A percentile compares a stretch with the other conserved stretches of the same genome.
Evolutionary conservation across 2,888 invertebrate genomes (phyloP).

Genomic region (Eupsilia transversa): DNA sequence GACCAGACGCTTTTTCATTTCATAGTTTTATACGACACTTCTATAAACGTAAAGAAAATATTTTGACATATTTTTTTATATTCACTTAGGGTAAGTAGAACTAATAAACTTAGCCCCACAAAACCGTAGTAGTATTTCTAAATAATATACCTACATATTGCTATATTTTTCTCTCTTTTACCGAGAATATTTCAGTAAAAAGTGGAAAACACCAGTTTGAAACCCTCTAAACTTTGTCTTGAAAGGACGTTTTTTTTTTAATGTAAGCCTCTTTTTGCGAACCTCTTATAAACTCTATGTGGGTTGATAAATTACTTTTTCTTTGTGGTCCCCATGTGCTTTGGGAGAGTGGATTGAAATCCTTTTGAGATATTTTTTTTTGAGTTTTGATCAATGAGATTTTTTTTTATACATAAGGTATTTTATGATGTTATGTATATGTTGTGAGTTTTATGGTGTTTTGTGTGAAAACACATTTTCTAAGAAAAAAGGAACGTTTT

Average conservation of each 20-base stretch:
- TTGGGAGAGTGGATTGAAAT: conserved; percentile 53
- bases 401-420: conserved; percentile 9
- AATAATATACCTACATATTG: too few species aligned
- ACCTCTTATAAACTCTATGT: conserved; percentile 62
- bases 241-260: conserved; percentile 50
- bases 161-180: too few species aligned
- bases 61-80: conserved; percentile 15
- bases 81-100: too few species aligned
- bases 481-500: too few species aligned
- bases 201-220: conserved; percentile 27
- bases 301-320: conserved; percentile 66
- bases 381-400: conserved; percentile 34
- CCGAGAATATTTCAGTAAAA: conserved; percentile 14
- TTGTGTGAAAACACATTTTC: too few species aligned
- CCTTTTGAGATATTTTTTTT: conserved; percentile 40
- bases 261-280: conserved; percentile 49
- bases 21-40: not conserved
- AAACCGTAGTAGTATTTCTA: too few species aligned
- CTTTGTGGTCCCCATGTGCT: conserved; percentile 51
- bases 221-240: conserved; percentile 51
- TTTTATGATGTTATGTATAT: not conserved
- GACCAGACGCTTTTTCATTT: not conserved
- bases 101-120: too few species aligned
- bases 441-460: too few species aligned
- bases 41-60: not conserved